phyloP scores from a whole-genome alignment of 2,888 invertebrate species.

The Leptopterna dolabrata region DNA sequence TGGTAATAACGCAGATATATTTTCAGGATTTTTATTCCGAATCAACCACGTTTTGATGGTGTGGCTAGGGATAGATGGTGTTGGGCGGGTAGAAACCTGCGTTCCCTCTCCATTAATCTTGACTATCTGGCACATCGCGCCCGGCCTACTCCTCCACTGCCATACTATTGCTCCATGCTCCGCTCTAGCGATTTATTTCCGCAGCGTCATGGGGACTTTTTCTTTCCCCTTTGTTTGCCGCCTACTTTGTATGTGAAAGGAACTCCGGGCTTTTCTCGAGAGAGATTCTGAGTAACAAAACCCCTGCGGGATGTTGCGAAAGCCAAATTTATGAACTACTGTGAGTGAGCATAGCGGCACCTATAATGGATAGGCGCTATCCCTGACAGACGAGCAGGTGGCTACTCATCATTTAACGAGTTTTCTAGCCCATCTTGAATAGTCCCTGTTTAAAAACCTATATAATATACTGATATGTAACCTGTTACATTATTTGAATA shows the following conservation, averaged over 20 bases:
- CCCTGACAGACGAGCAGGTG: too few species aligned
- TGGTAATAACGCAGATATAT: too few species aligned
- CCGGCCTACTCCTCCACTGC: neutral
- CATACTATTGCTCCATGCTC: neutral
- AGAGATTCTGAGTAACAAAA: neutral
- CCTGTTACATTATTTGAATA: too few species aligned
- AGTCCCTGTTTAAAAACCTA: too few species aligned
- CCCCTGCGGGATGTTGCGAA: neutral
- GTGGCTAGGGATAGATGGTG: too few species aligned
- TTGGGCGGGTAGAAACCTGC: neutral
- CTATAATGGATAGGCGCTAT: too few species aligned
- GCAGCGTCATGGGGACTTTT: neutral
- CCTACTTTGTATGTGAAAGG: neutral
- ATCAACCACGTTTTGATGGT: too few species aligned
- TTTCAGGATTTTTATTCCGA: too few species aligned
- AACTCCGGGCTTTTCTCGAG: neutral
- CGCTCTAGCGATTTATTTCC: neutral
- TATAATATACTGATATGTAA: too few species aligned
- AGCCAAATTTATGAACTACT: neutral
- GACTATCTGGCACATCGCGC: constrained; percentile 3
- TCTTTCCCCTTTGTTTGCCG: neutral
- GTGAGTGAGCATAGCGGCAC: neutral
- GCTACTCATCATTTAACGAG: too few species aligned
- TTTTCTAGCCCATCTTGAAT: too few species aligned
- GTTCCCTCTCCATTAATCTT: constrained; percentile 1